Percentiles rank a stretch among this genome's conserved stretches.
phyloP scores from a whole-genome alignment of 2,888 invertebrate genomes.

The Phortica magna region DNA sequence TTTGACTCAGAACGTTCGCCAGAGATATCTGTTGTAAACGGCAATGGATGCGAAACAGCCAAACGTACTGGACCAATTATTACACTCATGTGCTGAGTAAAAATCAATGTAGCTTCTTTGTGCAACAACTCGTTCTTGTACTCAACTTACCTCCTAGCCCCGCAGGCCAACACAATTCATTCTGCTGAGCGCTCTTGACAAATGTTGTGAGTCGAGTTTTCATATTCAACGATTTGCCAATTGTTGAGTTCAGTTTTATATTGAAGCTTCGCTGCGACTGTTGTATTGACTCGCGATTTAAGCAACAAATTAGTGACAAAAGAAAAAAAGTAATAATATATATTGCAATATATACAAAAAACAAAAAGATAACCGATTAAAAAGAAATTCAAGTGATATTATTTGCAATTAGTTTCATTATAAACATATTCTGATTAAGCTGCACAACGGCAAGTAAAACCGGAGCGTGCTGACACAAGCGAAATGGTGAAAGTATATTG shows the following conservation, averaged over 20 bases:
- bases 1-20: no score
- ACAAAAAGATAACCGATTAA: background rate
- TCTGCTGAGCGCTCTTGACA: background rate
- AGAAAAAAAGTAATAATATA: background rate
- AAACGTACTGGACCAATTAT: no score
- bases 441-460: background rate
- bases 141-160: background rate
- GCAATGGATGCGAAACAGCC: no score
- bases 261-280: slow-evolving; percentile 17
- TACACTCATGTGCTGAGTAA: no score
- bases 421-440: no score
- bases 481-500: slow-evolving; percentile 8
- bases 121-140: slow-evolving; percentile 17
- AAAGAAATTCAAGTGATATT: slow-evolving; percentile 3
- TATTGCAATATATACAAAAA: background rate
- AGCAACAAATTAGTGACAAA: background rate
- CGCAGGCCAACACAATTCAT: background rate
- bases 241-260: slow-evolving; percentile 6
- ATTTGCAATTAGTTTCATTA: background rate
- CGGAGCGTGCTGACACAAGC: background rate
- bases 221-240: background rate
- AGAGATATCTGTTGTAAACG: no score
- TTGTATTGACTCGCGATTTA: slow-evolving; percentile 3
- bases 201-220: slow-evolving; percentile 2
- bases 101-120: background rate